A percentile compares a stretch with the other conserved stretches of the same genome.
phyloP scores from a whole-genome alignment of 1,140 invertebrate species.

The Cotesia glomerata region DNA sequence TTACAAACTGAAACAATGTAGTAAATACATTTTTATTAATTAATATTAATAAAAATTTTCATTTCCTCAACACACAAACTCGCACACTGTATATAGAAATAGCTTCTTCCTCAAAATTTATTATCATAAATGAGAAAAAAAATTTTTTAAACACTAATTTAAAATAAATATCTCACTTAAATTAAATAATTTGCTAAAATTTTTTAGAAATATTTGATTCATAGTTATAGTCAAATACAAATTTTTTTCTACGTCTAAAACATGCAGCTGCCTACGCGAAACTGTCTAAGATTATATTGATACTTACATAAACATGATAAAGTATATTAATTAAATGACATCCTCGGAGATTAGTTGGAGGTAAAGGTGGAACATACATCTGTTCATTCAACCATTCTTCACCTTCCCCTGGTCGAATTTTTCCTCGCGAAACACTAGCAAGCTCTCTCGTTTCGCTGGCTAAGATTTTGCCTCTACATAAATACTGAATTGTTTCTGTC shows the following conservation, averaged over 20 bases:
- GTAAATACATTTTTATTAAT: background rate
- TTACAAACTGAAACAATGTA: slow-evolving; percentile 77
- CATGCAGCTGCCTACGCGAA: no score
- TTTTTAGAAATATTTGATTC: no score
- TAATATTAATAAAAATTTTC: no score
- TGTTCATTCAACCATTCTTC: slow-evolving; percentile 91
- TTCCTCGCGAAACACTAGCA: slow-evolving; percentile 80
- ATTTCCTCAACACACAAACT: no score
- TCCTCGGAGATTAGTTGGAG: slow-evolving; percentile 93
- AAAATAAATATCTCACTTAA: no score
- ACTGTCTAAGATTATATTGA: background rate
- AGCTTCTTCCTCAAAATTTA: no score
- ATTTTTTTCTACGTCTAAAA: no score
- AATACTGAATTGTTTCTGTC: slow-evolving; percentile 86
- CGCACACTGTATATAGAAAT: no score
- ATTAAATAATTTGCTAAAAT: no score
- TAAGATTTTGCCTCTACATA: slow-evolving; percentile 83
- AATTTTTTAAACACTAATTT: no score
- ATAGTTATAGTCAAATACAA: no score
- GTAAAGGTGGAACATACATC: slow-evolving; percentile 91
- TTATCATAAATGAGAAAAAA: no score
- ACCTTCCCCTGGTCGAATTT: slow-evolving; percentile 79
- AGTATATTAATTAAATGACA: slow-evolving; percentile 94
- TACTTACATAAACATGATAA: slow-evolving; percentile 93
- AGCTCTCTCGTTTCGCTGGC: slow-evolving; percentile 88